Conservation (phyloP, 2,797 vertebrate genomes). For the Paguma larvata region DNA sequence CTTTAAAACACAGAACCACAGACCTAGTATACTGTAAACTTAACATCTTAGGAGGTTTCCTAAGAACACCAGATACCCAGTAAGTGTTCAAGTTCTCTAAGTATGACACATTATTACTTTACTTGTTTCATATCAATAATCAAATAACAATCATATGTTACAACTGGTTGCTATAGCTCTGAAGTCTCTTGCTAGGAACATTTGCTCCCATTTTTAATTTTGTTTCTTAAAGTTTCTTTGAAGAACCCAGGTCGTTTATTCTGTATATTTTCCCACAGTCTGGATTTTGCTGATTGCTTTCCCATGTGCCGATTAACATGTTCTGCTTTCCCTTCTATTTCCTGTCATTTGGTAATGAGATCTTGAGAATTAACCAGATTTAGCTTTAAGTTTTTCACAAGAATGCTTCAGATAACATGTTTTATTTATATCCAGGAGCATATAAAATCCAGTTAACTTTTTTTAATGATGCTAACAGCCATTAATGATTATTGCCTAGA, state of each 20-base stretch:
- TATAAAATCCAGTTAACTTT: background rate
- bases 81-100: background rate
- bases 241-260: background rate
- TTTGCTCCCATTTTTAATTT: background rate
- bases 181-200: background rate
- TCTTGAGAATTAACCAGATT: background rate
- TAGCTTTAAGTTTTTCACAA: background rate
- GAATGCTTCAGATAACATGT: background rate
- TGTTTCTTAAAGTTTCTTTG: background rate
- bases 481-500: background rate
- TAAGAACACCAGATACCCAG: background rate
- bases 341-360: background rate
- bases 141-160: background rate
- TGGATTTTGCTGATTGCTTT: background rate
- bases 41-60: background rate
- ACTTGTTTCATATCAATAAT: background rate
- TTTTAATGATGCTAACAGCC: background rate
- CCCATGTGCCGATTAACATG: background rate
- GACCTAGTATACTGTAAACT: background rate
- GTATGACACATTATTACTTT: background rate
- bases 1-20: constrained; percentile 16
- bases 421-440: background rate
- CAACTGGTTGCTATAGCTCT: background rate
- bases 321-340: background rate
- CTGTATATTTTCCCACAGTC: background rate